phyloP scores from a whole-genome alignment of 2,113 vertebrate species.

The Balaeniceps rex region DNA sequence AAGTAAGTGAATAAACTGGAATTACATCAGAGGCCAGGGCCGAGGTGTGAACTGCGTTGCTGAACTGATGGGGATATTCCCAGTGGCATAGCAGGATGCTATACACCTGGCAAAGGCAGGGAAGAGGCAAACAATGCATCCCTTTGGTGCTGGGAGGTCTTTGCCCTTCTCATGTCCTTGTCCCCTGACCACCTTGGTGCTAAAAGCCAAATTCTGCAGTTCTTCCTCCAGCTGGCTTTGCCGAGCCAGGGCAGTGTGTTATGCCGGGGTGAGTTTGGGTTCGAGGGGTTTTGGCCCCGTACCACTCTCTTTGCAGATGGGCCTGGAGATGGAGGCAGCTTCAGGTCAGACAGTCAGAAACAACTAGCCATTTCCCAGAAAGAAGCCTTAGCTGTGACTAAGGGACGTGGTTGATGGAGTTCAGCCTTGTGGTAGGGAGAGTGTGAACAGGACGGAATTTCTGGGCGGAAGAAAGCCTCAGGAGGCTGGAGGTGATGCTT shows the following conservation, averaged over 20 bases:
- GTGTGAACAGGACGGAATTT: background rate
- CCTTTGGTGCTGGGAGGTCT: background rate
- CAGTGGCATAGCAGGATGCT: background rate
- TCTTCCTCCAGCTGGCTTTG: background rate
- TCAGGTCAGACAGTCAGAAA: background rate
- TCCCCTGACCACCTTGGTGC: background rate
- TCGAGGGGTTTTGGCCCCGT: background rate
- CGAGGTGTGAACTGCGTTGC: background rate
- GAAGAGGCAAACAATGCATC: background rate
- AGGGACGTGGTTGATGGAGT: background rate
- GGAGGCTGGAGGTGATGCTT: background rate
- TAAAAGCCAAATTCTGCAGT: background rate
- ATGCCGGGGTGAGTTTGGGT: accelerated
- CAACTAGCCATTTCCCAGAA: background rate
- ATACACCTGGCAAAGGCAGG: background rate
- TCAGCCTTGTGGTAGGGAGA: background rate
- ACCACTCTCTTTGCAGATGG: background rate
- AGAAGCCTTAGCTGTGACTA: background rate
- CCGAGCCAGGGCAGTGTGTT: background rate
- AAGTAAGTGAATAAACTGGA: background rate
- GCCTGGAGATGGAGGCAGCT: background rate
- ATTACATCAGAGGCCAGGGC: background rate
- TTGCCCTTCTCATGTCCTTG: background rate
- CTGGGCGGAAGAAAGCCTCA: background rate
- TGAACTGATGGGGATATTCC: background rate